Conservation (phyloP, 2,113 vertebrate genomes). For the Coptodon rendalli region DNA sequence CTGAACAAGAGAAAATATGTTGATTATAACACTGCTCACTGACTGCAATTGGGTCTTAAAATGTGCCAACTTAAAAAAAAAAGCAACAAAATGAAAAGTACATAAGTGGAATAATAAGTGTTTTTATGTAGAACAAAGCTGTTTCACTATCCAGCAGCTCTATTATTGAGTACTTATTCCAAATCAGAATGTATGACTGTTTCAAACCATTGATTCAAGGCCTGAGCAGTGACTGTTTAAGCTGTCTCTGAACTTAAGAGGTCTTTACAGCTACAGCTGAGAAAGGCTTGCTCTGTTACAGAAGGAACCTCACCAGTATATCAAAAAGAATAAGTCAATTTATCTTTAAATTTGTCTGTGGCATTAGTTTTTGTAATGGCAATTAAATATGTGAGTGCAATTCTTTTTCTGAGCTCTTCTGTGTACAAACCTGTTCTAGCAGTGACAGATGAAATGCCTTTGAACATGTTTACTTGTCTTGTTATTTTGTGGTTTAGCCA, state of each 20-base stretch:
- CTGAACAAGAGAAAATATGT: conserved; percentile 66
- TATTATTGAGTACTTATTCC: not conserved
- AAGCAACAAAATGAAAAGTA: not conserved
- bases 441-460: not conserved
- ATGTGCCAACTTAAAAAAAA: not conserved
- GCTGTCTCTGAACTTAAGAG: not conserved
- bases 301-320: not conserved
- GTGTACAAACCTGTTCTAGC: not conserved
- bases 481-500: not conserved
- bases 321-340: not conserved
- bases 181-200: no score
- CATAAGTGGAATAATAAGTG: not conserved
- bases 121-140: not conserved
- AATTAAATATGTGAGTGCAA: conserved; percentile 9
- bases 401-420: not conserved
- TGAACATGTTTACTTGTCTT: not conserved
- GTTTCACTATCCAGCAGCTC: not conserved
- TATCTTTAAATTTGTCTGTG: not conserved
- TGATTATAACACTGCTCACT: not conserved
- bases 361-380: not conserved
- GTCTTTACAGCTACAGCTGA: not conserved
- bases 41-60: not conserved
- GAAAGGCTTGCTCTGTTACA: not conserved
- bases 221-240: not conserved
- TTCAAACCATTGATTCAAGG: no score